A percentile compares a stretch with the other conserved stretches of the same genome.
Evolutionary conservation across 2,113 vertebrate genomes (phyloP).

Genomic region (Anthoscopus minutus): DNA sequence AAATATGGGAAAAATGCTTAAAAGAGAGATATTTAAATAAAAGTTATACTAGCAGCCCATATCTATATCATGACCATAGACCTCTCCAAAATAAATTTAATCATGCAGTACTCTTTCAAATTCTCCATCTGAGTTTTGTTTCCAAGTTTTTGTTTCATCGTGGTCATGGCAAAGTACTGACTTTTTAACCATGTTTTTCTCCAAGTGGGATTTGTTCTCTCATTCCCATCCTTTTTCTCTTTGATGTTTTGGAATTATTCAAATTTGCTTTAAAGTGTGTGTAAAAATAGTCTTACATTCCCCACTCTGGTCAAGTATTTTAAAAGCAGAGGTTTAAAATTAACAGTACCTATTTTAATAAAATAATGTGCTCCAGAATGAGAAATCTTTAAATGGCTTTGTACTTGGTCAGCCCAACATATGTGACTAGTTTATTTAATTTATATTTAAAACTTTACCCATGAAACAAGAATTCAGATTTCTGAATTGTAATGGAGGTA

Average conservation of each 20-base stretch:
- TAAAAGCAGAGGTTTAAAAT: not conserved
- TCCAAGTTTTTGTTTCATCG: not conserved
- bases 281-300: not conserved
- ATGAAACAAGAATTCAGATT: not conserved
- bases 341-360: not conserved
- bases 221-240: not conserved
- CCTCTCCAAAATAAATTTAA: not conserved
- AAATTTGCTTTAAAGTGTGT: not conserved
- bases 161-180: not conserved
- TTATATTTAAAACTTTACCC: not conserved
- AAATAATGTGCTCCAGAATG: not conserved
- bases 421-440: not conserved
- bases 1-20: not conserved
- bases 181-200: not conserved
- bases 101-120: not conserved
- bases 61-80: not conserved
- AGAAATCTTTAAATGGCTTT: not conserved
- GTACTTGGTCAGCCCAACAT: not conserved
- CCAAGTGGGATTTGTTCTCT: not conserved
- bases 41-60: not conserved
- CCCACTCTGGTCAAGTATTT: not conserved
- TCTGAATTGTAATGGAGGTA: not conserved
- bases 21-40: not conserved
- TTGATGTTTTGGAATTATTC: not conserved
- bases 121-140: not conserved